Evolutionary conservation across 2,113 vertebrate species (phyloP), one percentile per base, ranked within the genome.

Genomic region (Megaceryle maxima): DNA sequence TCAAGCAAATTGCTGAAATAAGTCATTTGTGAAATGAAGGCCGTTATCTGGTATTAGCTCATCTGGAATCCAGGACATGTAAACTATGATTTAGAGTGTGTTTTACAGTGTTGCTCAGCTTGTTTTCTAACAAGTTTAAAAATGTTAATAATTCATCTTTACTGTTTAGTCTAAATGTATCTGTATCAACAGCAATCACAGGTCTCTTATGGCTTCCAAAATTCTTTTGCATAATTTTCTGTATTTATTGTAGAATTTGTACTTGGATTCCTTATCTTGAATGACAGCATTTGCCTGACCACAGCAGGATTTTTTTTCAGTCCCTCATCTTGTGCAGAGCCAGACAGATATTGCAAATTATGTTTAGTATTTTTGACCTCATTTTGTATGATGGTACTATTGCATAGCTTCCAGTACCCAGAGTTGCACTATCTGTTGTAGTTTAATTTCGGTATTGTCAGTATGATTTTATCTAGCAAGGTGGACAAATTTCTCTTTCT

Each of bases 1-100:
- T 96, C 84, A 91, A 78, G 55, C 22, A 94, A 97, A 94, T 92
- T 94, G 77, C 91, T 87, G 56, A 74, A 96, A 94, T 66, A 92
- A 91, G 74, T 95, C 0, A 74, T 90, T 96, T 90, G 73, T 18
- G 15, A 96, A 95, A 95, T 77, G 82, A 86, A 83, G 84, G 41
- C 88, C 3, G 41, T 92, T 96, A 92, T 90, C 92, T 93, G 46
- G 43, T 91, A 74, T 95, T 96, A 93, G 89, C 67, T 94, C 94
- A 94, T 96, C 90, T 35, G 53, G 88, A 96, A 96, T 96, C 88
- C 92, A 83, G 79, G 60, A 46, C 64, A 46, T 89, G n/a, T 56
- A 85, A 92, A 89, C 46, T 84, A 63, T 83, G 50, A 73, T 95
- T 92, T 95, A 53, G 53, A 89, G 70, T 76, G 76, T 70, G 39